Conservation (phyloP, 2,113 vertebrate species). For the Lonchura striata region DNA sequence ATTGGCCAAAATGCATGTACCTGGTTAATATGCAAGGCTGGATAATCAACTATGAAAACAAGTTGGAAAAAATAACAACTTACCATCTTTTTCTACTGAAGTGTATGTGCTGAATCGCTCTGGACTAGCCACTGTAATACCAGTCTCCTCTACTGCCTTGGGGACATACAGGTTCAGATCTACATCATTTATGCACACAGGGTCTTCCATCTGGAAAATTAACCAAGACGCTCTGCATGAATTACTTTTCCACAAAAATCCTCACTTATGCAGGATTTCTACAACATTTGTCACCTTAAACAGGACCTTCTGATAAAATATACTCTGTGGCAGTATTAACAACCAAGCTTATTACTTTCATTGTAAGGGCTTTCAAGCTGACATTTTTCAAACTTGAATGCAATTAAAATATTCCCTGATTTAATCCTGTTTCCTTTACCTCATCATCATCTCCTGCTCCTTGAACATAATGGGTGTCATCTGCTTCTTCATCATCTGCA, state of each 20-base stretch:
- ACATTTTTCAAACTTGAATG: not conserved
- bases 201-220: conserved; percentile 74
- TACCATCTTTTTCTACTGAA: conserved; percentile 74
- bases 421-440: conserved; percentile 36
- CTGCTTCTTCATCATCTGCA: conserved; percentile 93
- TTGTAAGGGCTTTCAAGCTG: not conserved
- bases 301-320: not conserved
- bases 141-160: conserved; percentile 91
- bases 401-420: not conserved
- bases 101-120: conserved; percentile 84
- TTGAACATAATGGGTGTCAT: conserved; percentile 82
- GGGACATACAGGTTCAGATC: conserved; percentile 89
- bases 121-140: conserved; percentile 89
- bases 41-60: not conserved
- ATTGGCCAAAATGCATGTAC: not conserved
- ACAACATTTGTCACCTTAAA: not conserved
- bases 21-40: not conserved
- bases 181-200: conserved; percentile 83
- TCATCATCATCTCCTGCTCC: conserved; percentile 75
- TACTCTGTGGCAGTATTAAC: not conserved
- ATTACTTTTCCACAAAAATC: not conserved
- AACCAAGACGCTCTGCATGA: not conserved
- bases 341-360: not conserved
- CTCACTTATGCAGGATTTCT: not conserved
- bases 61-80: not conserved